These are phyloP conservation scores for Lithodes maja DNA, from an alignment of 2,888 invertebrate genomes.

Conservation along the genomic window DNA sequence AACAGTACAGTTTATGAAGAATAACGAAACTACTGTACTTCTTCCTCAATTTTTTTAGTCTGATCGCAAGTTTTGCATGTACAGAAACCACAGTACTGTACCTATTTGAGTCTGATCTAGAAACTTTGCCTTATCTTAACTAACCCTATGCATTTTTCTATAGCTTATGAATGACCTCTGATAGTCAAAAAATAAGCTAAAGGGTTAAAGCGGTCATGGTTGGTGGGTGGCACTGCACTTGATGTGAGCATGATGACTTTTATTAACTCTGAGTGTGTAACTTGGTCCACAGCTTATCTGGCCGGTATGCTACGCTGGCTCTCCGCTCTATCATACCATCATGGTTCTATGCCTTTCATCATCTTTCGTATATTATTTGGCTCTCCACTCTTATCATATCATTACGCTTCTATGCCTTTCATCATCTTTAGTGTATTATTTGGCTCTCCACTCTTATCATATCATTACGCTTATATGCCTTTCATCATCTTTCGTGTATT, in stretches of 20 bases:
- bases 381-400: neutral
- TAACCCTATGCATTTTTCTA: too few species aligned
- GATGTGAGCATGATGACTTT: constrained; percentile 28
- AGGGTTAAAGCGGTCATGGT: constrained; percentile 6
- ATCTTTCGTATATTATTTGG: neutral
- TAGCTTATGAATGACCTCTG: too few species aligned
- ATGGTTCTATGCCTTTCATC: neutral
- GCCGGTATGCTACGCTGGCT: neutral
- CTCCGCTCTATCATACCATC: neutral
- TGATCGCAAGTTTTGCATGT: too few species aligned
- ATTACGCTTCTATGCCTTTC: neutral
- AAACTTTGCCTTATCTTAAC: too few species aligned
- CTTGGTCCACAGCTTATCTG: constrained; percentile 1
- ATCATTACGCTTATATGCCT: neutral
- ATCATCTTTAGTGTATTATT: neutral
- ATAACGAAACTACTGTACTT: too few species aligned
- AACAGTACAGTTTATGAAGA: too few species aligned
- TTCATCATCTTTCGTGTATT: neutral
- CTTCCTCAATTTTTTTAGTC: too few species aligned
- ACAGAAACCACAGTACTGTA: too few species aligned
- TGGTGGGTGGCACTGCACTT: constrained; percentile 27
- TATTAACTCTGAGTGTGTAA: constrained; percentile 2
- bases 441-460: too few species aligned
- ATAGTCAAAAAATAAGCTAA: neutral
- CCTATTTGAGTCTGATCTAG: too few species aligned